Evolutionary conservation across 2,888 invertebrate genomes (phyloP).

Genomic region (Monopis laevigella): DNA sequence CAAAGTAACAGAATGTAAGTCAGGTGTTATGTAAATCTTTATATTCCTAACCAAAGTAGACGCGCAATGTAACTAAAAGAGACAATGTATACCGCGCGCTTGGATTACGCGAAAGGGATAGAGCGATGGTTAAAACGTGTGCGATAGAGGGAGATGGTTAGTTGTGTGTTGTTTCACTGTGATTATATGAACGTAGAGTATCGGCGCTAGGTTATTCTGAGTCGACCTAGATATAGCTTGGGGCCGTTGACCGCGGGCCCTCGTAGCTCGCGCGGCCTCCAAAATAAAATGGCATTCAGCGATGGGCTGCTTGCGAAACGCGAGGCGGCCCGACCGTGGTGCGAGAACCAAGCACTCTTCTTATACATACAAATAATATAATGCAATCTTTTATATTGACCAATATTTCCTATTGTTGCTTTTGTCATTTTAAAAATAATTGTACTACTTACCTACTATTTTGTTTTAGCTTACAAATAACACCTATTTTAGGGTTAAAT

Average conservation of each 20-base stretch:
- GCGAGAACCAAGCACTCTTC: constrained; percentile 33
- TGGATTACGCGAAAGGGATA: constrained; percentile 5
- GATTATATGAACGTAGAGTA: constrained; percentile 58
- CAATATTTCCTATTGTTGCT: constrained; percentile 4
- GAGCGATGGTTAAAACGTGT: constrained; percentile 16
- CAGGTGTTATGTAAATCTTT: constrained; percentile 33
- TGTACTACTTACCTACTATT: too few relatives aligned
- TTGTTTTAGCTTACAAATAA: too few relatives aligned
- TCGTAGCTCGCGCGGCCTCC: constrained; percentile 60
- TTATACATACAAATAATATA: constrained; percentile 12
- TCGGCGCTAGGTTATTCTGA: constrained; percentile 67
- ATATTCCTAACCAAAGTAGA: constrained; percentile 16
- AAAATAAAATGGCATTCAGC: constrained; percentile 65
- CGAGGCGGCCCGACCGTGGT: constrained; percentile 37
- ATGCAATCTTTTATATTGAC: constrained; percentile 12
- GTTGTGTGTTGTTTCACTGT: constrained; percentile 46
- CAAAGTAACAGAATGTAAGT: constrained; percentile 23
- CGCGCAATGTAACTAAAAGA: constrained; percentile 7
- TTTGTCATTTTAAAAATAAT: not conserved
- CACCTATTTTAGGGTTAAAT: too few relatives aligned
- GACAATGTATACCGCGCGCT: constrained; percentile 7
- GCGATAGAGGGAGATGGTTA: constrained; percentile 50
- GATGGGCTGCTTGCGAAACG: constrained; percentile 65
- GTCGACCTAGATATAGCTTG: constrained; percentile 62
- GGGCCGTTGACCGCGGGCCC: constrained; percentile 67